Evolutionary conservation across 1,140 invertebrate genomes (phyloP).

Genomic region (Bombus ignitus): DNA sequence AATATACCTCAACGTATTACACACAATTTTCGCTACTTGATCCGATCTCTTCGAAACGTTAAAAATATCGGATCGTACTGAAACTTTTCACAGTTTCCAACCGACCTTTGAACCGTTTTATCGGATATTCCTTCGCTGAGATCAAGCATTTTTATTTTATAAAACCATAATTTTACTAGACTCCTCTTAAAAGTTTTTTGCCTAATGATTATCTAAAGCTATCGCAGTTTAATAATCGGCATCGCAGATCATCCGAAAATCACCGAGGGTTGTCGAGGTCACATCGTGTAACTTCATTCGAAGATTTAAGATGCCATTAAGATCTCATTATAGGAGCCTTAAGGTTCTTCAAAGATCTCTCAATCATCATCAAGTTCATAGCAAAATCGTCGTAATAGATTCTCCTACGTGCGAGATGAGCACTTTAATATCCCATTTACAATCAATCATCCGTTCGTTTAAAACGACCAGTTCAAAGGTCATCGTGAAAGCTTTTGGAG

Average conservation of each 20-base stretch:
- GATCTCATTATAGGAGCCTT: not conserved
- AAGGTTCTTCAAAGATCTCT: not conserved
- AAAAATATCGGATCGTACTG: too few relatives aligned
- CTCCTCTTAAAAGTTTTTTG: not conserved
- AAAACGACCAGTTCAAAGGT: not conserved
- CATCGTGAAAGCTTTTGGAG: not conserved
- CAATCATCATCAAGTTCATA: not conserved
- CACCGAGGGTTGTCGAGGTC: not conserved
- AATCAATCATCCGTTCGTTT: not conserved
- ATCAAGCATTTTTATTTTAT: too few relatives aligned
- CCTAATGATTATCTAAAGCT: not conserved
- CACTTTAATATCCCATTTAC: not conserved
- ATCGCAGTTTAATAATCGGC: too few relatives aligned
- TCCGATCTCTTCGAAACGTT: too few relatives aligned
- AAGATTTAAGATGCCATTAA: not conserved
- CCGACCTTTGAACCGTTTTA: too few relatives aligned
- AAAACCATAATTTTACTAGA: not conserved
- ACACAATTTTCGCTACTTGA: too few relatives aligned
- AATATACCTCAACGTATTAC: too few relatives aligned
- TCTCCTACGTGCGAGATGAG: not conserved
- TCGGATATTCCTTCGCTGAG: too few relatives aligned
- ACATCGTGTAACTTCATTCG: not conserved
- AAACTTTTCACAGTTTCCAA: too few relatives aligned
- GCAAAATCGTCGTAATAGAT: not conserved
- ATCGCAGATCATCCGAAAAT: not conserved